phyloP scores from a whole-genome alignment of 2,797 vertebrate genomes.

The Poecile montanus region DNA sequence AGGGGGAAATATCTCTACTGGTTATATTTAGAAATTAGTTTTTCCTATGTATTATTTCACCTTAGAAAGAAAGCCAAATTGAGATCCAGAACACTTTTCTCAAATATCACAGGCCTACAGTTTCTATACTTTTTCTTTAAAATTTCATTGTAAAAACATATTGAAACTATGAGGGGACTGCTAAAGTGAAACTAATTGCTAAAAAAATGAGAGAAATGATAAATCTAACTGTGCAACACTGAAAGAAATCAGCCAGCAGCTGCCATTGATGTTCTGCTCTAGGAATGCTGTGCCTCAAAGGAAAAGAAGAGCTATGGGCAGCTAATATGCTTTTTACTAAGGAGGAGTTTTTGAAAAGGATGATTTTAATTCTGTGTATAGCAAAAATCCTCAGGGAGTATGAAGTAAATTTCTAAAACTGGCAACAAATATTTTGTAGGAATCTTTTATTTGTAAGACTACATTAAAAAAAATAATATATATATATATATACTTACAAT shows the following conservation, averaged over 20 bases:
- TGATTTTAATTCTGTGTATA: neutral
- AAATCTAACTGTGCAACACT: neutral
- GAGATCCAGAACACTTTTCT: neutral
- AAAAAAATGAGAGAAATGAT: neutral
- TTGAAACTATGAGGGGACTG: neutral
- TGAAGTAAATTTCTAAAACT: neutral
- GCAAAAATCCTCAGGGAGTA: neutral
- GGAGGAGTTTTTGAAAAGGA: neutral
- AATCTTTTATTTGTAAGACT: neutral
- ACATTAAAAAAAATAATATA: neutral
- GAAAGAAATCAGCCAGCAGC: neutral
- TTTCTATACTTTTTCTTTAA: neutral
- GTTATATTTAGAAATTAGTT: neutral
- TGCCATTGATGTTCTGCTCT: no score
- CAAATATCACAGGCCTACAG: neutral
- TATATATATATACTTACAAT: neutral
- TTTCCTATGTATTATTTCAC: neutral
- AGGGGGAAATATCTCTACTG: neutral
- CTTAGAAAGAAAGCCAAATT: neutral
- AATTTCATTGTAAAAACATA: neutral
- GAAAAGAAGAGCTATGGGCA: neutral
- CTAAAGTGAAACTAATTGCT: neutral
- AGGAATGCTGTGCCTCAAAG: neutral
- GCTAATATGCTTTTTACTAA: neutral
- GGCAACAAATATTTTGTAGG: neutral